A percentile compares a stretch with the other conserved stretches of the same genome.
phyloP scores from a whole-genome alignment of 1,140 invertebrate genomes.

The Lepidostoma basale region DNA sequence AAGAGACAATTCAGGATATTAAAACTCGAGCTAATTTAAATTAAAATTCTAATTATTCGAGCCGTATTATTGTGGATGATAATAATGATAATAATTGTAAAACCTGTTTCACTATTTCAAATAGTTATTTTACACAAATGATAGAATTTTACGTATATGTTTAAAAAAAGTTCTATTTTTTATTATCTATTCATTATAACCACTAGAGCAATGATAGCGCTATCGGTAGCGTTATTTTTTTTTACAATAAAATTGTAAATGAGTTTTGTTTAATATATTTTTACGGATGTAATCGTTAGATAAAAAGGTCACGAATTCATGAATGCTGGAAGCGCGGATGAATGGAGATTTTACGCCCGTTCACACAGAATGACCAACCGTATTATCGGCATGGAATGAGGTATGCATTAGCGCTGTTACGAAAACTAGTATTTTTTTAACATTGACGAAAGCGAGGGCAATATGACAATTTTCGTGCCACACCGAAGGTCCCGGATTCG shows the following conservation, averaged over 20 bases:
- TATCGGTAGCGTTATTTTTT: not conserved
- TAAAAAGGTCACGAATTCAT: slow-evolving; percentile 7
- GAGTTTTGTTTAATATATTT: slow-evolving; percentile 8
- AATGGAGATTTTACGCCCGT: too few species aligned
- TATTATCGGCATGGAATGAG: too few species aligned
- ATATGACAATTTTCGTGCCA: too few species aligned
- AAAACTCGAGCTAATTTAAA: not conserved
- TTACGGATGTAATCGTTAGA: slow-evolving; percentile 11
- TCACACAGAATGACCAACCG: too few species aligned
- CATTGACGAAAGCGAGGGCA: not conserved
- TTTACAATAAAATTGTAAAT: not conserved
- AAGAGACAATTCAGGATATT: not conserved
- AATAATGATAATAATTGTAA: not conserved
- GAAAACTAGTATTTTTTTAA: not conserved
- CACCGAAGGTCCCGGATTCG: too few species aligned
- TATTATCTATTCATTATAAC: not conserved
- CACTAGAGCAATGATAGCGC: not conserved
- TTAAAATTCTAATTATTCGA: not conserved
- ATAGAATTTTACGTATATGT: too few species aligned
- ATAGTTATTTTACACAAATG: not conserved
- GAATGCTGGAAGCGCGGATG: not conserved
- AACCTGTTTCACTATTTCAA: not conserved
- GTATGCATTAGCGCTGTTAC: too few species aligned
- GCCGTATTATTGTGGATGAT: not conserved
- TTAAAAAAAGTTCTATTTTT: slow-evolving; percentile 47